These are phyloP conservation scores for Tragelaphus scriptus DNA, from an alignment of 2,113 vertebrate genomes.

Conservation along the genomic window DNA sequence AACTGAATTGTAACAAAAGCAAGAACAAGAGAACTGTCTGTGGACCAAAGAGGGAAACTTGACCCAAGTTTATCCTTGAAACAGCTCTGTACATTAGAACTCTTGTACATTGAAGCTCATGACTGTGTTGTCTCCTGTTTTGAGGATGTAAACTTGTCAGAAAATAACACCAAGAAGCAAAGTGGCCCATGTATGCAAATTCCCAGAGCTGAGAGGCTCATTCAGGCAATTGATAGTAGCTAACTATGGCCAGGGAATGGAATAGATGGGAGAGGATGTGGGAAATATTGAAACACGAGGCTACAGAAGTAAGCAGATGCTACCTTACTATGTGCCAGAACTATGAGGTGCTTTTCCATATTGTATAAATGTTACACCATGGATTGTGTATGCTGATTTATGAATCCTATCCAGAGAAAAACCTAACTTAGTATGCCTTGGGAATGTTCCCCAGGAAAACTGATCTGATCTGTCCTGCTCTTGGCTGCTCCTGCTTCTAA, in stretches of 20 bases:
- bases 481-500: background rate
- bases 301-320: background rate
- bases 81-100: background rate
- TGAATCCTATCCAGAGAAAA: background rate
- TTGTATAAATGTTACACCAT: background rate
- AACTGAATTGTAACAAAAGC: background rate
- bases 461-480: background rate
- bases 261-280: background rate
- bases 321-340: background rate
- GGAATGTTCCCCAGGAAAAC: background rate
- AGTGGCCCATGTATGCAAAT: background rate
- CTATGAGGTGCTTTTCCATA: background rate
- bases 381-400: background rate
- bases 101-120: background rate
- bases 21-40: background rate
- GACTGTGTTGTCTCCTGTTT: background rate
- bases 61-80: background rate
- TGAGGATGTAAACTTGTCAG: background rate
- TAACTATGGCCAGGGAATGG: background rate
- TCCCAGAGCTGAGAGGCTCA: background rate
- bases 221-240: background rate
- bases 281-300: background rate
- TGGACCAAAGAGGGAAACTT: background rate
- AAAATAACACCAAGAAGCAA: background rate
- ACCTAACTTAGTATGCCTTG: background rate